phyloP scores from a whole-genome alignment of 2,888 invertebrate genomes.

The Lacanobia oleracea region DNA sequence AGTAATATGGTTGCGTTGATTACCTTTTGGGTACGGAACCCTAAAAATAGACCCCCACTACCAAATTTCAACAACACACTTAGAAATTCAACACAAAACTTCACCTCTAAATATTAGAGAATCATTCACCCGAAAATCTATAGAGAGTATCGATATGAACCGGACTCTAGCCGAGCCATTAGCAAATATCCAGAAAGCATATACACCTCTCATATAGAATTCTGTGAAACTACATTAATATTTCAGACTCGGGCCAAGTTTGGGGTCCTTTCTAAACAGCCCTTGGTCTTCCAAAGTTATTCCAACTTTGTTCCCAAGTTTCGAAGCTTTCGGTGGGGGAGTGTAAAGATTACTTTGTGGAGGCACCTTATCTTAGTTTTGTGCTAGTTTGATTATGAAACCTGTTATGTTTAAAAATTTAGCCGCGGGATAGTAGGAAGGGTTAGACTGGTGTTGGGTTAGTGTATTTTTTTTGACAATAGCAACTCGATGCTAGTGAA shows the following conservation, averaged over 20 bases:
- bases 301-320: conserved; percentile 86
- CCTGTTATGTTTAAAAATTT: conserved; percentile 65
- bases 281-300: conserved; percentile 90
- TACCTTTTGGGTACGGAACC: too few species aligned
- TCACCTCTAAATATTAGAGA: conserved; percentile 35
- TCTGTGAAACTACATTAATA: conserved; percentile 90
- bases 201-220: conserved; percentile 87
- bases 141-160: conserved; percentile 65
- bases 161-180: conserved; percentile 69
- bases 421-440: conserved; percentile 23
- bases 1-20: too few species aligned
- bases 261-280: conserved; percentile 90
- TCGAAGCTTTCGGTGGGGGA: conserved; percentile 81
- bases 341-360: conserved; percentile 87
- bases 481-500: background rate
- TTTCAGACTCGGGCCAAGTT: conserved; percentile 86
- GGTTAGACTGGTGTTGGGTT: background rate
- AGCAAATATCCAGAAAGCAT: conserved; percentile 80
- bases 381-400: conserved; percentile 81
- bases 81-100: conserved; percentile 29
- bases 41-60: background rate
- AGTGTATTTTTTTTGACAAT: background rate
- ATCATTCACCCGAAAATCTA: conserved; percentile 34
- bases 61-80: background rate
- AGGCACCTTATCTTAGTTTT: conserved; percentile 86